Base-by-base conservation (phyloP, 2,888 invertebrate genomes). In the Patella pellucida region DNA sequence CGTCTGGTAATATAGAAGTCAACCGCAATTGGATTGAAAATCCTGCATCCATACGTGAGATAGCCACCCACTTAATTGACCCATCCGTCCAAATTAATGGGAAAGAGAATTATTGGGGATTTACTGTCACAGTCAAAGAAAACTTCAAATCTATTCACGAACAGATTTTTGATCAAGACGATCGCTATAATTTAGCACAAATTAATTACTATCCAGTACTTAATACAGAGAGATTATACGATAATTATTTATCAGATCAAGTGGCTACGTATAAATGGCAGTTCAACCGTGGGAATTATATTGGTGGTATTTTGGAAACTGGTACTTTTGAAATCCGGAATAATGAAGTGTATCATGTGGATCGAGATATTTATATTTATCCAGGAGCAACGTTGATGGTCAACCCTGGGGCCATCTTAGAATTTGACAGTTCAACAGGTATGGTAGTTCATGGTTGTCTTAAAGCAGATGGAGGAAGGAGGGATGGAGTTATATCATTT, bases 361-460 rank as follows among this genome's bases (percentile, higher is more conserved):
- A 95, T 77, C 94, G 96, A 86, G 99, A 99, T 89, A 97, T 99
- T 70, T 98, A 96, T 88, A 95, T 99, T 54, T 88, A 97, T 51
- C 97, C 98, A 0, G 97, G 96, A n/a, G 97, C 97, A 7, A 95
- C 95, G 90, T 92, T 99, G 68, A 95, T 95, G 16, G 92, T 99
- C 3, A 95, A 96, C 78, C 95, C 96, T 0, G 98, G 98, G 0
- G 96, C 97, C 0, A 96, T 94, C 0, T 92, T 99, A 19, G 91
- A 93, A 82, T 99, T 99, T 91, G 96, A 96, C 74, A 96, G 97
- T 1, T 91, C 96, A 41, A 95, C 99, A 74, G 90, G 90, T 12
- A 96, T 99, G 93, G 96, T 99, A 95, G 95, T 99, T 3, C 97
- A 97, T 68, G 98, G 98, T 0, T 94, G 95, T 89, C 91, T 98